These are phyloP conservation scores for Laticauda laticaudata DNA, from an alignment of 2,113 vertebrate species.

Conservation along the genomic window DNA sequence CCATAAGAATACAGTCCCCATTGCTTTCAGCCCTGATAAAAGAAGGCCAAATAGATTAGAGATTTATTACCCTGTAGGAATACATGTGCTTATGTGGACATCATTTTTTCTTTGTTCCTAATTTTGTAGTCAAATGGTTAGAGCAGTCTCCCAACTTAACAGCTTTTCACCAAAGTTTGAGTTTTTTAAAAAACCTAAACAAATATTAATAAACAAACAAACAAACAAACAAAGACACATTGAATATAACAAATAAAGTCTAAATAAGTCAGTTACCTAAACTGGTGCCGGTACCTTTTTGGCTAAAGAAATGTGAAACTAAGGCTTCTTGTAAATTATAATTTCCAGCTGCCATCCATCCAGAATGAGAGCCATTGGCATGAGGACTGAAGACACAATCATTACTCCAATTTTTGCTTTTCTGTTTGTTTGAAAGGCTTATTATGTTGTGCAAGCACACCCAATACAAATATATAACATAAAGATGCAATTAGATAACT, in stretches of 20 bases:
- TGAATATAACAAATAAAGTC: not conserved
- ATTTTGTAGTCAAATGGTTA: not conserved
- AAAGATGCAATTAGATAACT: not conserved
- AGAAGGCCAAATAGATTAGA: not conserved
- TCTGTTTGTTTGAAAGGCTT: not conserved
- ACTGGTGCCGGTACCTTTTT: not conserved
- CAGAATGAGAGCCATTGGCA: not conserved
- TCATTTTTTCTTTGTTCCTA: not conserved
- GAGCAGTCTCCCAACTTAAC: not conserved
- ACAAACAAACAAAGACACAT: not conserved
- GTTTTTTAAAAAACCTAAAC: not conserved
- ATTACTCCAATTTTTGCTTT: not conserved
- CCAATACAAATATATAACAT: not conserved
- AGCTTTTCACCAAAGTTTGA: not conserved
- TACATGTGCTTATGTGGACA: not conserved
- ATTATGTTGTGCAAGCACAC: not conserved
- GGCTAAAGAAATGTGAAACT: not conserved
- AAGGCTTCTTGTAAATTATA: not conserved
- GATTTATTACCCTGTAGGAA: constrained; percentile 17
- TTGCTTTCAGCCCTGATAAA: not conserved
- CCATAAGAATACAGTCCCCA: not conserved
- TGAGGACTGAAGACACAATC: not conserved
- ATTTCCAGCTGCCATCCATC: not conserved
- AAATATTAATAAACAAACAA: not conserved
- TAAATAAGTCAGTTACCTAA: not conserved